Evolutionary conservation across 2,113 vertebrate genomes (phyloP).

Genomic region (Elephas maximus): DNA sequence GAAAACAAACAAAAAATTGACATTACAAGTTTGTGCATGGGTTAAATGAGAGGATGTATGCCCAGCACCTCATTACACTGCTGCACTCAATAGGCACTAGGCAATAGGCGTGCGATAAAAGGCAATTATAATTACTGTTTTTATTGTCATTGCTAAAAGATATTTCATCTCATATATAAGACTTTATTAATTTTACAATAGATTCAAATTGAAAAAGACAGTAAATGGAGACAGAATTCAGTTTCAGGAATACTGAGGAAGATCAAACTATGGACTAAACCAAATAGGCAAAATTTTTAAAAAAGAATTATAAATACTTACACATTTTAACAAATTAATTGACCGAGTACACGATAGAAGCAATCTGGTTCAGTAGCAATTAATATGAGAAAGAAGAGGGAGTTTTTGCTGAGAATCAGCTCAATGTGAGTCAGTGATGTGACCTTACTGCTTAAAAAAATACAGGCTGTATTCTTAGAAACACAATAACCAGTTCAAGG

Average conservation of each 20-base stretch:
- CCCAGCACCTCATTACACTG: not conserved
- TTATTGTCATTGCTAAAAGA: not conserved
- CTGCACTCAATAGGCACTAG: not conserved
- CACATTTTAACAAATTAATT: not conserved
- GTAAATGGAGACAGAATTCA: not conserved
- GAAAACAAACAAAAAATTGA: conserved; percentile 10
- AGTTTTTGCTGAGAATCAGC: not conserved
- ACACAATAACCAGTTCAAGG: not conserved
- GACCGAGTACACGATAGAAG: not conserved
- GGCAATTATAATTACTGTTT: not conserved
- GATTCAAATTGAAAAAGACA: not conserved
- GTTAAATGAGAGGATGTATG: not conserved
- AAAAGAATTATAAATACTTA: not conserved
- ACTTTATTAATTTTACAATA: not conserved
- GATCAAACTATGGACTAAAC: not conserved
- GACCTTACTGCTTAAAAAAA: not conserved
- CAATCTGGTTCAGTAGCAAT: not conserved
- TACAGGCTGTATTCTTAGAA: not conserved
- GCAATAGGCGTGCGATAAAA: not conserved
- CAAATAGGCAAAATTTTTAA: not conserved
- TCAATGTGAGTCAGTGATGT: not conserved
- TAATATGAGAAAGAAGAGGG: not conserved
- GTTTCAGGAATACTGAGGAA: not conserved
- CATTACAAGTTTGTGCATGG: not conserved
- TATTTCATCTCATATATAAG: not conserved